These are phyloP conservation scores for Ligdia adustata DNA, from an alignment of 2,888 invertebrate genomes.

Conservation along the genomic window DNA sequence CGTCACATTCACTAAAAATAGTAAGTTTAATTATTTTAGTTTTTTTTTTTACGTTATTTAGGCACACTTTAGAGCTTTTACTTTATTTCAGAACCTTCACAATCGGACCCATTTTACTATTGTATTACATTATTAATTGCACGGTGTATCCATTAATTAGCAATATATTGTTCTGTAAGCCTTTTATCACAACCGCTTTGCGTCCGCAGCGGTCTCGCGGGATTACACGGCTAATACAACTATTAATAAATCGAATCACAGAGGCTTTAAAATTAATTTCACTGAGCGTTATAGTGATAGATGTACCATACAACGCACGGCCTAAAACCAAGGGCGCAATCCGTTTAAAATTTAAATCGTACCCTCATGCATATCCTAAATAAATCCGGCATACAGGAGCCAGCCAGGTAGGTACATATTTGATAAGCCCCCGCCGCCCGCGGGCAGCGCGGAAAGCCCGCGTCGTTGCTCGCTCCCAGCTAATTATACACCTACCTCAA, in stretches of 20 bases:
- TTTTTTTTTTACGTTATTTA: too few species aligned
- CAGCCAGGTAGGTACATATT: constrained; percentile 80
- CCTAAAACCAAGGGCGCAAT: constrained; percentile 81
- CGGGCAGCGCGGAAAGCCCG: constrained; percentile 53
- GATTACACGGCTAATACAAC: constrained; percentile 65
- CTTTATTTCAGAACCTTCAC: too few species aligned
- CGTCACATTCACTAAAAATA: constrained; percentile 99
- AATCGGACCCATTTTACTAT: too few species aligned
- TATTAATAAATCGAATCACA: constrained; percentile 69
- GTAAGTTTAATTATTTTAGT: too few species aligned
- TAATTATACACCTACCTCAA: constrained; percentile 72
- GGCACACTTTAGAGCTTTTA: too few species aligned
- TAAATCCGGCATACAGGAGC: constrained; percentile 78
- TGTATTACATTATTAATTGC: constrained; percentile 39
- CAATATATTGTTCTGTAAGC: constrained; percentile 56
- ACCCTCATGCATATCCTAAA: constrained; percentile 84
- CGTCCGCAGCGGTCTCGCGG: constrained; percentile 47
- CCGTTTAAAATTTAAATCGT: constrained; percentile 84
- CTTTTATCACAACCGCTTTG: constrained; percentile 59
- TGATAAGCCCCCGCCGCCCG: constrained; percentile 72
- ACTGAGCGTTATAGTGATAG: constrained; percentile 68
- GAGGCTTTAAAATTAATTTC: constrained; percentile 66
- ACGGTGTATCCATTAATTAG: constrained; percentile 49
- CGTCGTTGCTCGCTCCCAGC: constrained; percentile 67
- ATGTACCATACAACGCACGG: constrained; percentile 75